Conservation (phyloP, 2,888 invertebrate genomes). For the Cloeon dipterum region DNA sequence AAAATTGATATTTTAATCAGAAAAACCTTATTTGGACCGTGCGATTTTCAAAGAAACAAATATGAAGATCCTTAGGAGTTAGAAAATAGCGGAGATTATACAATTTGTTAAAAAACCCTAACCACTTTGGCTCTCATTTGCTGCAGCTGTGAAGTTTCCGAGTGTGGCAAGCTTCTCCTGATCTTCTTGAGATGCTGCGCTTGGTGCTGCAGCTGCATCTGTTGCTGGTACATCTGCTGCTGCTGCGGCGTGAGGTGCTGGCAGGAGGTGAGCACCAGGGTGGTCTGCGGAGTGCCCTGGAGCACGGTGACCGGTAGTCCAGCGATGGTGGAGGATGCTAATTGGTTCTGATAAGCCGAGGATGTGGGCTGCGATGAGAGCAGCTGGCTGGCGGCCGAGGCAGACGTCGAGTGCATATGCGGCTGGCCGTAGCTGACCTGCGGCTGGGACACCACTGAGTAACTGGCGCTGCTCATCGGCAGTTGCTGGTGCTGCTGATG, state of each 20-base stretch:
- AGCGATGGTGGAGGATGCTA: neutral
- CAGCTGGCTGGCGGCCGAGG: too few species aligned
- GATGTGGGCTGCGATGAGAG: neutral
- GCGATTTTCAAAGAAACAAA: too few species aligned
- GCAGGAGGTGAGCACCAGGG: neutral
- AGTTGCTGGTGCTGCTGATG: conserved; percentile 8
- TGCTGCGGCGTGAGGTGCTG: conserved; percentile 36
- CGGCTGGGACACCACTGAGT: conserved; percentile 23
- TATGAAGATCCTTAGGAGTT: too few species aligned
- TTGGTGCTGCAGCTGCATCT: conserved; percentile 19
- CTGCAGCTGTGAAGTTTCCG: conserved; percentile 6
- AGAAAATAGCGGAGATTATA: too few species aligned
- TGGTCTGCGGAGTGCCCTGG: neutral
- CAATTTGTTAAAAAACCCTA: too few species aligned
- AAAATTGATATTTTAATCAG: too few species aligned
- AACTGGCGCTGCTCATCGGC: conserved; percentile 10
- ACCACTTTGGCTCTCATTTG: conserved; percentile 6
- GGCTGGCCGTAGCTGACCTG: conserved; percentile 1
- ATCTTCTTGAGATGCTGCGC: conserved; percentile 20
- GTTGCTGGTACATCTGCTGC: conserved; percentile 20
- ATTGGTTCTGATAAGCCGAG: neutral
- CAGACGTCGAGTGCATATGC: too few species aligned
- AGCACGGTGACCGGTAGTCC: neutral
- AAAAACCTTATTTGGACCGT: too few species aligned
- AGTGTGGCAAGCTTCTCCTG: conserved; percentile 14